Percentiles rank a stretch among this genome's conserved stretches.
Evolutionary conservation across 1,140 invertebrate species (phyloP).

Genomic region (Drosophila santomea): DNA sequence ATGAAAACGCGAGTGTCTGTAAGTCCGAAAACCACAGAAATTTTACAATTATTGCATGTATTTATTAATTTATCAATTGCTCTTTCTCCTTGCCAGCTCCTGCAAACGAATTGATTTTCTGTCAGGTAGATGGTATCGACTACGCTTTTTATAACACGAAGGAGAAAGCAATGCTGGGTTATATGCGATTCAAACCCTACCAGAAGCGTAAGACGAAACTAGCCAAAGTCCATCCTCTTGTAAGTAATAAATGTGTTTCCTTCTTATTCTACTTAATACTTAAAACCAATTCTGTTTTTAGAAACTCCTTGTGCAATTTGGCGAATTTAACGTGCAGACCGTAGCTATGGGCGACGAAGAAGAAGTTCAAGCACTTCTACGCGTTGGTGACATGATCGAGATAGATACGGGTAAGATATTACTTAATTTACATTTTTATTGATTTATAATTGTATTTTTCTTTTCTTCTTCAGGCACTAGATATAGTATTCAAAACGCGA

Average conservation of each 20-base stretch:
- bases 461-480: constrained; percentile 29
- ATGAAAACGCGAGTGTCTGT: neutral
- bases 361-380: constrained; percentile 12
- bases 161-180: constrained; percentile 45
- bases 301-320: constrained; percentile 57
- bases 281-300: constrained; percentile 5
- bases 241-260: constrained; percentile 4
- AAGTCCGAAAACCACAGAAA: neutral
- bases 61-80: too few species aligned
- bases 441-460: neutral
- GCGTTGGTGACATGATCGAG: constrained; percentile 63
- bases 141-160: constrained; percentile 64
- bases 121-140: constrained; percentile 51
- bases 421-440: neutral
- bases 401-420: constrained; percentile 51
- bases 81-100: constrained; percentile 25
- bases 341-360: neutral
- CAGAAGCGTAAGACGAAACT: constrained; percentile 42
- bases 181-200: constrained; percentile 62
- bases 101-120: constrained; percentile 38
- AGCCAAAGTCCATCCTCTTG: constrained; percentile 40
- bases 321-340: constrained; percentile 42
- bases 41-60: too few species aligned
- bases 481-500: constrained; percentile 49
- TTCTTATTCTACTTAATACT: neutral